Evolutionary conservation across 2,797 vertebrate genomes (phyloP).

Genomic region (Thaleichthys pacificus): DNA sequence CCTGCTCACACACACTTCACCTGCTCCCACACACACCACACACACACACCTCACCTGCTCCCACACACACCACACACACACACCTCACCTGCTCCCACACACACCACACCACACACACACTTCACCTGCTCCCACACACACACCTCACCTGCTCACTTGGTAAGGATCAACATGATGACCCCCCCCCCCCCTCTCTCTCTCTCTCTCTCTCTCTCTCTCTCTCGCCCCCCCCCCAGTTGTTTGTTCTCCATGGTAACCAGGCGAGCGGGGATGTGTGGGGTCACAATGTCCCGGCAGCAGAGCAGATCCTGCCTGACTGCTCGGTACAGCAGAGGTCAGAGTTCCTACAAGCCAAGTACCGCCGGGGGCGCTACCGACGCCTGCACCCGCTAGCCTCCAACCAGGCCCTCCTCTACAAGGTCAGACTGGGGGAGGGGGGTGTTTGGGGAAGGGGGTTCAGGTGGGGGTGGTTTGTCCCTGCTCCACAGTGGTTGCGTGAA

Average conservation of each 20-base stretch:
- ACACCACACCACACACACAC: too few species aligned
- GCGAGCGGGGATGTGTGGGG: constrained; percentile 74
- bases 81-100: not conserved
- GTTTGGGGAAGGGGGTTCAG: constrained; percentile 19
- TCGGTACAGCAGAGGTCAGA: constrained; percentile 55
- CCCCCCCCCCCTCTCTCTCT: not conserved
- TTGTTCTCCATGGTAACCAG: constrained; percentile 69
- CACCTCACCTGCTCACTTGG: not conserved
- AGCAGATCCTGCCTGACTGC: constrained; percentile 64
- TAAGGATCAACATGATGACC: too few species aligned
- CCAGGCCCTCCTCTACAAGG: constrained; percentile 69
- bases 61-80: not conserved
- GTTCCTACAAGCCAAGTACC: constrained; percentile 75
- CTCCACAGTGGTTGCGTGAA: not conserved
- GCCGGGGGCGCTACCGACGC: constrained; percentile 66
- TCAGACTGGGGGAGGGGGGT: constrained; percentile 17
- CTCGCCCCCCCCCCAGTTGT: constrained; percentile 61
- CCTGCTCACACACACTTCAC: not conserved
- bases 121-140: too few species aligned
- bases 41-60: not conserved
- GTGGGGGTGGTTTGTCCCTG: constrained; percentile 22
- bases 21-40: too few species aligned
- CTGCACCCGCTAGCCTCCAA: constrained; percentile 64
- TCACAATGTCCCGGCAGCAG: constrained; percentile 54
- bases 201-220: not conserved